These are phyloP conservation scores for Origma solitaria DNA, from an alignment of 2,113 vertebrate genomes.

Conservation along the genomic window DNA sequence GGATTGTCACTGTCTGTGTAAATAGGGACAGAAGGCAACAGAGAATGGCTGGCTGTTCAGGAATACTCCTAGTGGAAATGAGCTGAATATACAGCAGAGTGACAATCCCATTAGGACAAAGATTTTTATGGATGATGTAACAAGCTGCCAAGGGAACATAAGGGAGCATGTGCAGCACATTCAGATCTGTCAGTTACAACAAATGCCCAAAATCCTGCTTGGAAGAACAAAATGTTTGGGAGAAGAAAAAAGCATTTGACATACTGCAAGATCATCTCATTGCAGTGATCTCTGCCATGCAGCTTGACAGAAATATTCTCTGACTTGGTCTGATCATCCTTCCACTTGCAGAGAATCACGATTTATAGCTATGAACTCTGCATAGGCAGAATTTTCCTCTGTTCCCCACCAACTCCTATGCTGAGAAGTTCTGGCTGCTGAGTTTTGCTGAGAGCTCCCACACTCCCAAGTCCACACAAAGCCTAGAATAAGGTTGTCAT, in stretches of 20 bases:
- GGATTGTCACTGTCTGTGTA: background rate
- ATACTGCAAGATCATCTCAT: background rate
- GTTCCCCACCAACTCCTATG: background rate
- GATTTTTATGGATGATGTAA: background rate
- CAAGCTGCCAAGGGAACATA: background rate
- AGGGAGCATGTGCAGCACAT: background rate
- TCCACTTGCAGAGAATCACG: fast-evolving
- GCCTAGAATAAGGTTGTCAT: background rate
- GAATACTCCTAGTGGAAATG: background rate
- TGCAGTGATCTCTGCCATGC: background rate
- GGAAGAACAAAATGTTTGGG: background rate
- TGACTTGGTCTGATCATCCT: background rate
- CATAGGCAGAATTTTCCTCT: background rate
- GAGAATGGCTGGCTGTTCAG: background rate
- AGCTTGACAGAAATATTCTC: background rate
- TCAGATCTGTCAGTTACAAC: background rate
- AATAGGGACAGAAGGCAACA: background rate
- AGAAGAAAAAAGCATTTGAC: background rate
- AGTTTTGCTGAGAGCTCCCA: background rate
- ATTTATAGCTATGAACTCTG: background rate
- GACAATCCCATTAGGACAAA: background rate
- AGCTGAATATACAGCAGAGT: background rate
- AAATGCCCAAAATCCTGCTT: background rate
- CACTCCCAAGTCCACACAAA: background rate
- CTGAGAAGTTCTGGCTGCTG: background rate